Percentiles rank a stretch among this genome's conserved stretches.
Evolutionary conservation across 2,888 invertebrate genomes (phyloP).

Genomic region (Autographa pulchrina): DNA sequence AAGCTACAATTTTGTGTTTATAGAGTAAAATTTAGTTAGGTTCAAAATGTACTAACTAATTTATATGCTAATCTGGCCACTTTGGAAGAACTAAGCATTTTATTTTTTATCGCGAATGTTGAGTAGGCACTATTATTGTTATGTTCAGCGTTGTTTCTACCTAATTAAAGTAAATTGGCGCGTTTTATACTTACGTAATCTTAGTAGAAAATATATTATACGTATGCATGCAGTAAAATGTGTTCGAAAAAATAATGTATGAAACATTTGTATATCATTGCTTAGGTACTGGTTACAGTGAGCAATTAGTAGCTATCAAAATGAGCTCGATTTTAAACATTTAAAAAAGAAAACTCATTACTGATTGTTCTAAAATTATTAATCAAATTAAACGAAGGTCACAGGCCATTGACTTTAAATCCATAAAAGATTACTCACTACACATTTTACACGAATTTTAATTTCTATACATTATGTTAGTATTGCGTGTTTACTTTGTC

Average conservation of each 20-base stretch:
- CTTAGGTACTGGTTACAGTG: too few species aligned
- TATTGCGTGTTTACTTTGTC: slow-evolving; percentile 42
- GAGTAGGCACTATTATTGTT: not conserved
- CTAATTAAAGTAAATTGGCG: not conserved
- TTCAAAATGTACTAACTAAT: slow-evolving; percentile 21
- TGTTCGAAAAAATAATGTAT: too few species aligned
- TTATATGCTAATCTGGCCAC: slow-evolving; percentile 32
- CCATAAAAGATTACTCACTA: slow-evolving; percentile 21
- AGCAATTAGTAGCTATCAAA: too few species aligned
- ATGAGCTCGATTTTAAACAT: too few species aligned
- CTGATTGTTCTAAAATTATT: too few species aligned
- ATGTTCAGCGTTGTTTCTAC: not conserved
- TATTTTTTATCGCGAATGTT: not conserved
- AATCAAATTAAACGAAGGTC: not conserved
- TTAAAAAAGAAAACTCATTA: too few species aligned
- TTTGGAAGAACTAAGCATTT: not conserved
- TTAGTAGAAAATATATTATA: too few species aligned
- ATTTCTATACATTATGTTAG: slow-evolving; percentile 12
- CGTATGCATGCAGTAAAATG: too few species aligned
- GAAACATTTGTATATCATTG: too few species aligned
- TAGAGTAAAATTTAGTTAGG: slow-evolving; percentile 30
- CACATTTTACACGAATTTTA: slow-evolving; percentile 14
- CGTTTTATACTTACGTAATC: not conserved
- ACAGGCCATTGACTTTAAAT: slow-evolving; percentile 23
- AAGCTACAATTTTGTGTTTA: slow-evolving; percentile 22